Base-by-base conservation (phyloP, 2,888 invertebrate species). In the Periphyllus acericola region DNA sequence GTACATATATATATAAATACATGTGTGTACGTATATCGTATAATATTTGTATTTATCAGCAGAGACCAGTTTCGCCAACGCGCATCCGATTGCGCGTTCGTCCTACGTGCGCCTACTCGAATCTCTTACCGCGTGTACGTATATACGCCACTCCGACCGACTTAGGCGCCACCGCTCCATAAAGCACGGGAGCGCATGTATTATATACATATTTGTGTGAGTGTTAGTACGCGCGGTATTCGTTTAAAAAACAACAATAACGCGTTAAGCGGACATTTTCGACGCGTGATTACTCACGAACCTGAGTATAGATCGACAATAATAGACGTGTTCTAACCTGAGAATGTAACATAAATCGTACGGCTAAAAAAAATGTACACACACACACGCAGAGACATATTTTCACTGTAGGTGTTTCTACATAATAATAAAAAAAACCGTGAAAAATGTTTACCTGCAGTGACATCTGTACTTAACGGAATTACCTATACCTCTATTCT, bases 61-160 rank as follows among this genome's bases (percentile, higher is more conserved):
- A 36, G n/a, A 66, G 87, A 87, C 87, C 81, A 75, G 87, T 87
- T 81, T 87, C 87, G 87, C 87, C 87, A 87, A 87, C 87, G 87
- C 81, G 81, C 52, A 71, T 85, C 75, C 75, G 55, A 40, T 60
- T 68, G 52, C 76, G 34, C 71, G 86, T 86, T 87, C 87, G 25
- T 87, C 87, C 87, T 75, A 87, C 87, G 74, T 46, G 80, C 81
- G 32, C 87, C 87, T 81, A 80, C 87, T 87, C 81, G 60, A 60
- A 29, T 40, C 60, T 34, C 5, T 60, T 36, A 40, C 25, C 14
- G 78, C 29, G 1, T 32, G 52, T 71, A 29, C 29, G 1, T 29
- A 76, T 76, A 36, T 72, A 60, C 25, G 25, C 25, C 60, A 60
- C 60, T 25, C 21, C 60, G 25, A 76, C 46, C 55, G 29, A 55